Evolutionary conservation across 2,888 invertebrate species (phyloP).

Genomic region (Drosophila anomalata): DNA sequence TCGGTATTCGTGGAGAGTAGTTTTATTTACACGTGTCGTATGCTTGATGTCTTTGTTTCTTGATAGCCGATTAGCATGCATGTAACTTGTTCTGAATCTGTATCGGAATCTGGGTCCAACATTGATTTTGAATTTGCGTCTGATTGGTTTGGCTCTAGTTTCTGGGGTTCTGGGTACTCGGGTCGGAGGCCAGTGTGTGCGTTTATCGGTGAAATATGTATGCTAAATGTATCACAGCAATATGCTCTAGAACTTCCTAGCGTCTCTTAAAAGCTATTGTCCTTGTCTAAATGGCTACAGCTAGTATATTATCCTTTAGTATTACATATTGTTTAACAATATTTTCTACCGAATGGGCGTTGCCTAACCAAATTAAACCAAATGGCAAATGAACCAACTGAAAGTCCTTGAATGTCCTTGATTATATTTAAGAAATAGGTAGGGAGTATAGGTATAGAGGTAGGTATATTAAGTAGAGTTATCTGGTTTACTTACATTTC

Average conservation of each 20-base stretch:
- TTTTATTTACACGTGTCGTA: constrained; percentile 30
- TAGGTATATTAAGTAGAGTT: constrained; percentile 42
- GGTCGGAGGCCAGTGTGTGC: constrained; percentile 39
- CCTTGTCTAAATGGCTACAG: constrained; percentile 58
- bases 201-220: constrained; percentile 55
- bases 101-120: background rate
- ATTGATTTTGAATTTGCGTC: constrained; percentile 3
- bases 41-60: constrained; percentile 13
- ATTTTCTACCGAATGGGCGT: constrained; percentile 21
- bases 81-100: constrained; percentile 6
- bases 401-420: constrained; percentile 39
- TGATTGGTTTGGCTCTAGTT: constrained; percentile 1
- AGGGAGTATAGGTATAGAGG: constrained; percentile 22
- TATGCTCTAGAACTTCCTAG: constrained; percentile 77
- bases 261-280: constrained; percentile 74
- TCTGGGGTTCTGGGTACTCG: constrained; percentile 9
- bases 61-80: constrained; percentile 33
- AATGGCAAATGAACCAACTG: constrained; percentile 33
- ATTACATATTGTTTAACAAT: constrained; percentile 23
- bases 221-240: constrained; percentile 82
- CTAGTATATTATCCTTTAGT: constrained; percentile 28
- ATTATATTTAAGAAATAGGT: constrained; percentile 27
- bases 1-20: constrained; percentile 8
- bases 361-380: constrained; percentile 22
- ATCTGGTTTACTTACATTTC: constrained; percentile 75